Evolutionary conservation across 2,797 vertebrate species (phyloP).

Genomic region (Pelochelys cantorii): DNA sequence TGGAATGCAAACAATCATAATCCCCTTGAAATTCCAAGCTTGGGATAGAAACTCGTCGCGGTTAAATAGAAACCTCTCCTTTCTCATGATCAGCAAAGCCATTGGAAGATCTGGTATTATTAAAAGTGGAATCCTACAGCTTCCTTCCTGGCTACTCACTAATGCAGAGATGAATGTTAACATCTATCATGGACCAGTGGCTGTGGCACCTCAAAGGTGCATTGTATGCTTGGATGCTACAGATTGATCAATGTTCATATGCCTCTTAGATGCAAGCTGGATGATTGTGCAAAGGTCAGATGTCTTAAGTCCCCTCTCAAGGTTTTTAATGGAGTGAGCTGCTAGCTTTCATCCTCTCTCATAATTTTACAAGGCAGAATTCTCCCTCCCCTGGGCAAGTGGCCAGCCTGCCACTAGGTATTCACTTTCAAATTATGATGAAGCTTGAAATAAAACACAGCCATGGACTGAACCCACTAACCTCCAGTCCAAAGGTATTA

Average conservation of each 20-base stretch:
- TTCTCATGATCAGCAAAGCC: neutral
- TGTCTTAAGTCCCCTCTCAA: slow-evolving; percentile 37
- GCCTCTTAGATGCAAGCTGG: slow-evolving; percentile 17
- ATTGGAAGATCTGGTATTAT: rapidly evolving
- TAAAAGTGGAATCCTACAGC: rapidly evolving
- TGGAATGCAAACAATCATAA: neutral
- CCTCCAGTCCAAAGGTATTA: slow-evolving; percentile 69
- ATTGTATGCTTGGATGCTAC: neutral
- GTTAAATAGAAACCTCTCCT: neutral
- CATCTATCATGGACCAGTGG: neutral
- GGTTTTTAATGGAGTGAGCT: slow-evolving; percentile 66
- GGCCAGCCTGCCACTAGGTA: slow-evolving; percentile 67
- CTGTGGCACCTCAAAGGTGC: neutral
- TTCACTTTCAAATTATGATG: slow-evolving; percentile 67
- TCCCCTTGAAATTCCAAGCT: neutral
- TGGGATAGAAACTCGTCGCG: neutral
- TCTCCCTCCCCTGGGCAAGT: slow-evolving; percentile 55
- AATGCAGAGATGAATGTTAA: neutral
- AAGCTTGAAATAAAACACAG: slow-evolving; percentile 70
- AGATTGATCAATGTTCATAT: neutral
- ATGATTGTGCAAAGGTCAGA: slow-evolving; percentile 59
- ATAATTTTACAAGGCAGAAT: slow-evolving; percentile 76
- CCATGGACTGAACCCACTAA: slow-evolving; percentile 30
- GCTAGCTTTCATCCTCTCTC: slow-evolving; percentile 61
- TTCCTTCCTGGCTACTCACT: rapidly evolving